These are phyloP conservation scores for Cheilosia urbana DNA, from an alignment of 2,888 invertebrate species.

Conservation along the genomic window DNA sequence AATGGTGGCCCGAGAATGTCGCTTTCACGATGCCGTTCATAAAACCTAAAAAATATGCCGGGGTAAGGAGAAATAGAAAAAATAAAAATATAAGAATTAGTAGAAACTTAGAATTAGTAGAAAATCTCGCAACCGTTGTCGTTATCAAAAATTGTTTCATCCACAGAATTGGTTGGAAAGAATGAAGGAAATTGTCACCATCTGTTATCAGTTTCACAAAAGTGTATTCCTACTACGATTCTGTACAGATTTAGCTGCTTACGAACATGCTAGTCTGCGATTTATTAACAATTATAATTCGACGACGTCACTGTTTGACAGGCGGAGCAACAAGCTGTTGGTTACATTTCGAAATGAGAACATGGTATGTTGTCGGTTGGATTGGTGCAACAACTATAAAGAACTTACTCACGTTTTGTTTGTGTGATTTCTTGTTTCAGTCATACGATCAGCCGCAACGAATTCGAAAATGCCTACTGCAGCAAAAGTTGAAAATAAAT, in stretches of 20 bases:
- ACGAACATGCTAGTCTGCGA: conserved; percentile 87
- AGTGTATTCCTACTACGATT: conserved; percentile 89
- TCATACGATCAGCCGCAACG: conserved; percentile 83
- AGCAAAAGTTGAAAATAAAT: conserved; percentile 82
- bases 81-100: neutral
- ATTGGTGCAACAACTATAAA: neutral
- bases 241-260: conserved; percentile 88
- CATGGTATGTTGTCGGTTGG: conserved; percentile 84
- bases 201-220: conserved; percentile 89
- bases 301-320: conserved; percentile 89
- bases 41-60: conserved; percentile 85
- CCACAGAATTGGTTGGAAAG: conserved; percentile 86
- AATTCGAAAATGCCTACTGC: conserved; percentile 84
- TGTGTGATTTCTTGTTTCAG: conserved; percentile 76
- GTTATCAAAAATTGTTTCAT: conserved; percentile 40
- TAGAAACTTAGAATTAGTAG: neutral
- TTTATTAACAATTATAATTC: conserved; percentile 90
- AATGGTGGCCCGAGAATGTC: conserved; percentile 89
- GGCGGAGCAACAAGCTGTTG: conserved; percentile 87
- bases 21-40: conserved; percentile 87
- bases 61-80: conserved; percentile 81
- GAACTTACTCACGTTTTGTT: neutral
- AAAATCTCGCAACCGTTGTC: neutral
- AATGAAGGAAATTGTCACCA: conserved; percentile 87
- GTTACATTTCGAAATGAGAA: conserved; percentile 92